phyloP scores from a whole-genome alignment of 2,888 invertebrate genomes.

The Dione juno region DNA sequence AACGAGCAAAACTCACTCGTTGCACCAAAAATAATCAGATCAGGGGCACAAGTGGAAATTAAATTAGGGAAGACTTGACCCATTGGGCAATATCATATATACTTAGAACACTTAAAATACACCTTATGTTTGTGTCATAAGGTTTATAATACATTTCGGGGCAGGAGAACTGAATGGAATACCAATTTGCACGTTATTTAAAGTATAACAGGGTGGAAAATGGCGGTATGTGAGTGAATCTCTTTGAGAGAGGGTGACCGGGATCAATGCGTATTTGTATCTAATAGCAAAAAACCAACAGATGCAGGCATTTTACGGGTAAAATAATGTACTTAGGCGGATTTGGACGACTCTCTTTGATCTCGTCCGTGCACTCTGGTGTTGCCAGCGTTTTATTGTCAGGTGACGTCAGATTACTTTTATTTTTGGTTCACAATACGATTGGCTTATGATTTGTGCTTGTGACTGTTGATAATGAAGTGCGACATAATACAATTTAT shows the following conservation, averaged over 20 bases:
- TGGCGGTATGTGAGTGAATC: conserved; percentile 23
- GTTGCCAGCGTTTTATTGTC: conserved; percentile 53
- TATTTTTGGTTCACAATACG: conserved; percentile 53
- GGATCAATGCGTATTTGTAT: conserved; percentile 80
- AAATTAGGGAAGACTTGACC: conserved; percentile 78
- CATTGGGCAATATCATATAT: conserved; percentile 52
- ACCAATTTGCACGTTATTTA: conserved; percentile 28
- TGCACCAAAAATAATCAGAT: conserved; percentile 75
- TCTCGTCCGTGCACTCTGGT: conserved; percentile 61
- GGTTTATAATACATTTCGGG: conserved; percentile 32
- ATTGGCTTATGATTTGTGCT: conserved; percentile 59
- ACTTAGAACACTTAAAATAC: conserved; percentile 33
- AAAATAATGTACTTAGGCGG: conserved; percentile 81
- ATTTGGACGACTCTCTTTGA: conserved; percentile 78
- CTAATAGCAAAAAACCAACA: conserved; percentile 82
- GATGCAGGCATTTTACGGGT: conserved; percentile 82
- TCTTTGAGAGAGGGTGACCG: conserved; percentile 59
- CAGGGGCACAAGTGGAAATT: conserved; percentile 74
- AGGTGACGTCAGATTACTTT: conserved; percentile 55
- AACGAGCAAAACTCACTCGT: conserved; percentile 61
- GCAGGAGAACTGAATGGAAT: conserved; percentile 3
- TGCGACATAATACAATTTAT: conserved; percentile 60
- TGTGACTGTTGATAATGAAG: conserved; percentile 52
- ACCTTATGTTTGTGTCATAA: conserved; percentile 24
- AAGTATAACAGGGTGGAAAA: conserved; percentile 37